Conservation (phyloP, 2,888 invertebrate species). For the Lasioglossum villosulum region DNA sequence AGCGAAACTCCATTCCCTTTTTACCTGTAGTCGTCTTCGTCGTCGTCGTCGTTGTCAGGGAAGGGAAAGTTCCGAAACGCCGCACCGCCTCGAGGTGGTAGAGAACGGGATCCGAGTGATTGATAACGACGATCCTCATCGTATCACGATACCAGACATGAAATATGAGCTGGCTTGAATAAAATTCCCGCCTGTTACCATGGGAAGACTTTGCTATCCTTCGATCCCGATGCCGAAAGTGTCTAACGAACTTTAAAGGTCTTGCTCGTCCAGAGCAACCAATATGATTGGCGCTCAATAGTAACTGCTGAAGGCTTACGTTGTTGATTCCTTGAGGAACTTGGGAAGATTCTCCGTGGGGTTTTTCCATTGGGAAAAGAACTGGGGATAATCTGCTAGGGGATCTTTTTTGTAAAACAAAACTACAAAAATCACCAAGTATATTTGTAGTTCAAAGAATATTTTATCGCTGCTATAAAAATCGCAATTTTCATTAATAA, state of each 20-base stretch:
- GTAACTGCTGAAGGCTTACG: background rate
- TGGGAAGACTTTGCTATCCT: slow-evolving; percentile 52
- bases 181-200: slow-evolving; percentile 68
- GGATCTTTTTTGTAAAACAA: too few relatives aligned
- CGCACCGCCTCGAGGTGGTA: slow-evolving; percentile 45
- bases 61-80: slow-evolving; percentile 59
- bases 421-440: too few relatives aligned
- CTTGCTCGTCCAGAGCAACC: background rate
- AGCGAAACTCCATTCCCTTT: slow-evolving; percentile 50
- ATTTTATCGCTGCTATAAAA: too few relatives aligned
- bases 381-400: background rate
- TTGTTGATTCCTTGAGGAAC: background rate
- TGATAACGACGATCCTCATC: slow-evolving; percentile 60
- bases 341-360: background rate
- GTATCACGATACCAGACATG: slow-evolving; percentile 52
- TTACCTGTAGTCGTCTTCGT: slow-evolving; percentile 10
- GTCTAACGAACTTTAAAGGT: slow-evolving; percentile 32
- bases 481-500: too few relatives aligned
- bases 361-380: background rate
- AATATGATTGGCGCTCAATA: background rate
- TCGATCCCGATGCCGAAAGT: slow-evolving; percentile 70
- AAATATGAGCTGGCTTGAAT: slow-evolving; percentile 64
- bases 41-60: slow-evolving; percentile 19
- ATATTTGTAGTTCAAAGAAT: too few relatives aligned
- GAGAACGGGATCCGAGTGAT: slow-evolving; percentile 65